phyloP scores from a whole-genome alignment of 2,888 invertebrate genomes.

The Drosophila rellima region DNA sequence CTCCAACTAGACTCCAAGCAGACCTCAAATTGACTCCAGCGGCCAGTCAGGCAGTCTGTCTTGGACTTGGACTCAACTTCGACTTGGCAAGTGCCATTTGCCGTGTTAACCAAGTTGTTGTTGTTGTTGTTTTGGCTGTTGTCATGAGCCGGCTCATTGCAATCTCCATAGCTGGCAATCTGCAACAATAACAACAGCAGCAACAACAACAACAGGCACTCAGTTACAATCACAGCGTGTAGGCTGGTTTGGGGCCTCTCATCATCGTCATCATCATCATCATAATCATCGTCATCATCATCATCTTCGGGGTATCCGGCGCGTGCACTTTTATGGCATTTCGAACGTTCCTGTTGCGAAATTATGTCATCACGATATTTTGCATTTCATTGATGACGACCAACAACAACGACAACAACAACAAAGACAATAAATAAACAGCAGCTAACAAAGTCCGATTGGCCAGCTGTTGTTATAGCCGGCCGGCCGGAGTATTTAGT shows the following conservation, averaged over 20 bases:
- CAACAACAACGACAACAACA: not conserved
- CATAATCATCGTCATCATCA: constrained; percentile 4
- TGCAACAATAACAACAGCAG: constrained; percentile 1
- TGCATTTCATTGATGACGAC: constrained; percentile 55
- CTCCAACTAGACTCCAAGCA: not conserved
- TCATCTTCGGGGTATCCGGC: constrained; percentile 42
- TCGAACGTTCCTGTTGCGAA: constrained; percentile 58
- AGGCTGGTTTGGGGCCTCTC: constrained; percentile 41
- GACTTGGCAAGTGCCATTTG: constrained; percentile 68
- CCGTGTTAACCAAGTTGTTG: constrained; percentile 53
- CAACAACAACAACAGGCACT: not conserved
- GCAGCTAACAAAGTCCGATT: not conserved
- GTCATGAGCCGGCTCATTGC: constrained; percentile 42
- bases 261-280: constrained; percentile 7
- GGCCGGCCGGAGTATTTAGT: constrained; percentile 42
- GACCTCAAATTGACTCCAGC: constrained; percentile 34
- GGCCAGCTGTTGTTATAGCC: constrained; percentile 32
- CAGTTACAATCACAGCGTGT: constrained; percentile 43
- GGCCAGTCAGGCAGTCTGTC: constrained; percentile 20
- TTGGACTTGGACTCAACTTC: constrained; percentile 14
- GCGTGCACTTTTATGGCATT: constrained; percentile 69
- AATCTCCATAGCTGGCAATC: constrained; percentile 61
- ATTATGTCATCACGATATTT: constrained; percentile 64
- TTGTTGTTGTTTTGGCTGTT: constrained; percentile 12
- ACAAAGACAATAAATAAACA: not conserved